Percentiles rank a stretch among this genome's conserved stretches.
Evolutionary conservation across 2,797 vertebrate genomes (phyloP).

Genomic region (Bufotes viridis): DNA sequence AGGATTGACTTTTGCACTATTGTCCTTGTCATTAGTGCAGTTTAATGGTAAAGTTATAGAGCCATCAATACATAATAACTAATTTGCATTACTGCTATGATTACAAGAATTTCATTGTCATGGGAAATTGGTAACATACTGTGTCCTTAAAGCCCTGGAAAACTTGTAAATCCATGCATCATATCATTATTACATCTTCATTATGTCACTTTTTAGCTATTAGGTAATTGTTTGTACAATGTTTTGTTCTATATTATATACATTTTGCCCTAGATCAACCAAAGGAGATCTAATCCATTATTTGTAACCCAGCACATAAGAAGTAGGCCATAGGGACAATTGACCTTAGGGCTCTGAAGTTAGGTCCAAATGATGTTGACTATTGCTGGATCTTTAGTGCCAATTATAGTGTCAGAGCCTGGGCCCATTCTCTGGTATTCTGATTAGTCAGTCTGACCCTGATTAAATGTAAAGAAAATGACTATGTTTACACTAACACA

Average conservation of each 20-base stretch:
- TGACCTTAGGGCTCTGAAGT: background rate
- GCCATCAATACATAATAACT: background rate
- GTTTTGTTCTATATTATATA: background rate
- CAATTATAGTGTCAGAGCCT: background rate
- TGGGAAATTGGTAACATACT: background rate
- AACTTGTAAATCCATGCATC: background rate
- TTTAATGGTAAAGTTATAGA: background rate
- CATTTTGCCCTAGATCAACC: background rate
- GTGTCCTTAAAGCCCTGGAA: background rate
- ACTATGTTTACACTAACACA: background rate
- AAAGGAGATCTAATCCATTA: background rate
- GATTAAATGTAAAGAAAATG: background rate
- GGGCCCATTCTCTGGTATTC: background rate
- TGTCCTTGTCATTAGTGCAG: background rate
- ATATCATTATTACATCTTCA: background rate
- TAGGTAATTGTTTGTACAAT: background rate
- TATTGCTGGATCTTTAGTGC: background rate
- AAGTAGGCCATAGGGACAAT: background rate
- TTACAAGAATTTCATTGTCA: background rate
- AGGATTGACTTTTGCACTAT: background rate
- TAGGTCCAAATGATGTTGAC: background rate
- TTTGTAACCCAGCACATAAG: too few relatives aligned
- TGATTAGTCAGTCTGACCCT: background rate
- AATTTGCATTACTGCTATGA: background rate
- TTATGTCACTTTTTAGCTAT: background rate